Conservation (phyloP, 2,888 invertebrate genomes). For the Argynnis bischoffii region DNA sequence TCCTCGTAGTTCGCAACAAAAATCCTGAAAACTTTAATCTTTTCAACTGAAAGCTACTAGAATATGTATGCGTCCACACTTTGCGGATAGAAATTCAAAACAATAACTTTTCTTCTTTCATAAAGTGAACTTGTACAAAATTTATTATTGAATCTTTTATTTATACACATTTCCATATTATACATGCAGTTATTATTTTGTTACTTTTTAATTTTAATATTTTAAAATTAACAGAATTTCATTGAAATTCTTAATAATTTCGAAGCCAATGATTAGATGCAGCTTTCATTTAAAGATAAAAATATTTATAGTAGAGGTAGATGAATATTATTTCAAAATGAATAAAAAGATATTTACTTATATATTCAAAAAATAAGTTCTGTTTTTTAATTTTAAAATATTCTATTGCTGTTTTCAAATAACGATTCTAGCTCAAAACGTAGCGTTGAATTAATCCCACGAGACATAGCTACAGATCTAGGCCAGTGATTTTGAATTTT, state of each 20-base stretch:
- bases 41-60: conserved; percentile 53
- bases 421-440: not conserved
- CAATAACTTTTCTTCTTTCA: conserved; percentile 48
- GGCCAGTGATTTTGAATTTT: conserved; percentile 20
- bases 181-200: not conserved
- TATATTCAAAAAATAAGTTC: too few relatives aligned
- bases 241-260: too few relatives aligned
- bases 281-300: too few relatives aligned
- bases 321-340: too few relatives aligned
- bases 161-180: not conserved
- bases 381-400: too few relatives aligned
- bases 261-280: too few relatives aligned
- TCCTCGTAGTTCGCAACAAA: conserved; percentile 41
- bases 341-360: too few relatives aligned
- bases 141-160: conserved; percentile 1
- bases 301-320: too few relatives aligned
- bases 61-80: conserved; percentile 57
- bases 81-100: conserved; percentile 50
- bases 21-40: conserved; percentile 48
- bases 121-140: conserved; percentile 18
- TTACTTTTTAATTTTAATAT: not conserved
- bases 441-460: conserved; percentile 4
- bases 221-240: too few relatives aligned
- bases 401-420: conserved; percentile 1
- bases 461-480: conserved; percentile 11